Evolutionary conservation across 2,797 vertebrate genomes (phyloP).

Genomic region (Fundulus diaphanus): DNA sequence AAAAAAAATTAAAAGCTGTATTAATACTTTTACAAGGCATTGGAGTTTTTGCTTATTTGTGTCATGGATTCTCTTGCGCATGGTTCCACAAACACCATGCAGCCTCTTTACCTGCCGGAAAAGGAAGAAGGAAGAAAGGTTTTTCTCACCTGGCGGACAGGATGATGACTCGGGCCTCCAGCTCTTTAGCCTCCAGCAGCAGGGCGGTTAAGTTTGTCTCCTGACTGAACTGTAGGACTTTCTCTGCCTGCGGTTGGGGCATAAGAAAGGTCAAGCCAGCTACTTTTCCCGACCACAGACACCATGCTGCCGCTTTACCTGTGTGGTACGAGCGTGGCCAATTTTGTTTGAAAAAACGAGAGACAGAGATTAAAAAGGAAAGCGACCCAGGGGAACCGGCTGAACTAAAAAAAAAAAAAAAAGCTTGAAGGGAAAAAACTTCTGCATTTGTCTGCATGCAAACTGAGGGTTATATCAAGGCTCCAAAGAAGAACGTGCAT

Average conservation of each 20-base stretch:
- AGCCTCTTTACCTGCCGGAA: neutral
- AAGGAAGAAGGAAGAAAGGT: neutral
- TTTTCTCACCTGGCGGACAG: slow-evolving; percentile 92
- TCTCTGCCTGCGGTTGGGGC: slow-evolving; percentile 96
- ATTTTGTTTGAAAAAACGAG: slow-evolving; percentile 75
- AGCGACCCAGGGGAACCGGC: slow-evolving; percentile 83
- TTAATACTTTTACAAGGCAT: too few relatives aligned
- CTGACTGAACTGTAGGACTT: slow-evolving; percentile 99
- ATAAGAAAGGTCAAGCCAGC: slow-evolving; percentile 82
- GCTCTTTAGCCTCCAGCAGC: slow-evolving; percentile 96
- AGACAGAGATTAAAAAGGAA: slow-evolving; percentile 77
- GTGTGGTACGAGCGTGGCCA: slow-evolving; percentile 68
- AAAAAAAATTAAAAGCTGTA: too few relatives aligned
- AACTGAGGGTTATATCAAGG: slow-evolving; percentile 97
- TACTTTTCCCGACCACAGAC: slow-evolving; percentile 79
- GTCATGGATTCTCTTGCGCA: too few relatives aligned
- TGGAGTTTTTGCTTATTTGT: too few relatives aligned
- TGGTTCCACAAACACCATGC: too few relatives aligned
- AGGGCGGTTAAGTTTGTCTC: slow-evolving; percentile 98
- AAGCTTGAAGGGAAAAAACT: slow-evolving; percentile 78
- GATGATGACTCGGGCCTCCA: slow-evolving; percentile 98
- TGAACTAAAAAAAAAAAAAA: slow-evolving; percentile 79
- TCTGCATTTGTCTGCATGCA: slow-evolving; percentile 95
- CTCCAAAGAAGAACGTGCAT: slow-evolving; percentile 98
- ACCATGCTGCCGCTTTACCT: slow-evolving; percentile 84